Evolutionary conservation across 1,140 invertebrate genomes (phyloP).

Genomic region (Atopsyche davidsoni): DNA sequence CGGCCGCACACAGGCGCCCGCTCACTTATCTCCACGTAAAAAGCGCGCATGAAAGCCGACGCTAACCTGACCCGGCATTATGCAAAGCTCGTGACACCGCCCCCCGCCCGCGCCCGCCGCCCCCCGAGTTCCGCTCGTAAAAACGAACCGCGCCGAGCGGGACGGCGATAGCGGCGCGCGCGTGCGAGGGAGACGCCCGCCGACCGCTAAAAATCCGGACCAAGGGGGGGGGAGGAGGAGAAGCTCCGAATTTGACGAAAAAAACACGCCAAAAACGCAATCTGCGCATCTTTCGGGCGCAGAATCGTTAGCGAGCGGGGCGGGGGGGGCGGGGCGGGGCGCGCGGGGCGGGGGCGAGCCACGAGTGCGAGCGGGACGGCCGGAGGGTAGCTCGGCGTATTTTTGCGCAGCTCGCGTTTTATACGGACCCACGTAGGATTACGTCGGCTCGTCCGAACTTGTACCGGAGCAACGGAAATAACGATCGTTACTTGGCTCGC

Average conservation of each 20-base stretch:
- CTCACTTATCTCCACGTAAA: conserved; percentile 19
- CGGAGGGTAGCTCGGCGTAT: conserved; percentile 14
- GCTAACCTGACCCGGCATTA: conserved; percentile 30
- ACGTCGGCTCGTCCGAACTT: conserved; percentile 6
- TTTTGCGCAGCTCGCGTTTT: conserved; percentile 29
- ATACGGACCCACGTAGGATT: conserved; percentile 22
- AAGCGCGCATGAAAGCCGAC: conserved; percentile 26
- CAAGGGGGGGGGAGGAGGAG: conserved; percentile 7
- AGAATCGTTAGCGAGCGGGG: conserved; percentile 28
- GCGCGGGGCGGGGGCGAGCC: too few species aligned
- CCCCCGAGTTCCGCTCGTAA: conserved; percentile 27
- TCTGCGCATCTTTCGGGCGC: conserved; percentile 32
- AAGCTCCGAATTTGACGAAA: conserved; percentile 26
- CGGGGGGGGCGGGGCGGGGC: conserved; percentile 15
- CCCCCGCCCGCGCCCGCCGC: conserved; percentile 9
- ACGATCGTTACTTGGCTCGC: conserved; percentile 29
- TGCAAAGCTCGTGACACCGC: conserved; percentile 28
- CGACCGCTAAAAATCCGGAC: conserved; percentile 13
- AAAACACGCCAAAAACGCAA: conserved; percentile 32
- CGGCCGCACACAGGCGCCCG: conserved; percentile 4
- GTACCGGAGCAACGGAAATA: conserved; percentile 24
- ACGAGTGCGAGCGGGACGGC: conserved; percentile 22
- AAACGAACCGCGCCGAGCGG: conserved; percentile 18
- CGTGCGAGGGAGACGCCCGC: neutral
- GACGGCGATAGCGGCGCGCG: conserved; percentile 10